Base-by-base conservation (phyloP, 2,113 vertebrate species). In the Delphinus delphis region DNA sequence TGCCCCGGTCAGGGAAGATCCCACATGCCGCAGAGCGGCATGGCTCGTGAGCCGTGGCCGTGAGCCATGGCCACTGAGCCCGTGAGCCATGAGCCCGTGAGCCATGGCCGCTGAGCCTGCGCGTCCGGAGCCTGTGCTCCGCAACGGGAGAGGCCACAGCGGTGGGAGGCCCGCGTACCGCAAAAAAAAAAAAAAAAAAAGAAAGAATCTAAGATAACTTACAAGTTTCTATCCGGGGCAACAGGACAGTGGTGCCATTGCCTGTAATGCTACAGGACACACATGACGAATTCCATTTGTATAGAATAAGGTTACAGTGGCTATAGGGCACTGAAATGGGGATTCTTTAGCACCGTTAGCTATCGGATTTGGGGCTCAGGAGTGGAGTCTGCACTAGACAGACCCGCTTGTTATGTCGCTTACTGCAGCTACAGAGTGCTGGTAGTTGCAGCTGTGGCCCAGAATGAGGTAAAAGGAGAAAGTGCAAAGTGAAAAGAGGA, bases 121-220 rank as follows among this genome's bases (percentile, higher is more conserved):
- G 1, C 44, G 8, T 9, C 44, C 8, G 8, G 44, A 44, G 44
- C 44, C 44, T 44, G 44, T 44, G 44, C 44, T 44, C 44, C 2
- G 44, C 44, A 9, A 10, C 8, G 8, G 44, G 44, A 44, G 44
- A 44, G 44, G 44, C 44, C 44, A 44, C 44, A 0, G 7, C 44
- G 9, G 44, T 44, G 44, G 9, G 8, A 44, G 44, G 44, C 44
- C 44, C 8, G 44, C 8, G 8, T 44, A 44, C 0, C 1, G 8
- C 44, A 9, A 44, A 9, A 44, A 44, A 44, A 55, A 92, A 76
- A 96, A 18, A 90, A 62, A 92, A 76, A 96, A 20, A 76, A 96
- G 18, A 82, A 87, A 23, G 20, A 84, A 28, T 71, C 36, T 81
- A 44, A 44, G 41, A 47, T 62, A 77, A 60, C 25, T 63, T 53